Evolutionary conservation across 2,113 vertebrate species (phyloP), one percentile per base, ranked within the genome.

Genomic region (Rutilus rutilus): DNA sequence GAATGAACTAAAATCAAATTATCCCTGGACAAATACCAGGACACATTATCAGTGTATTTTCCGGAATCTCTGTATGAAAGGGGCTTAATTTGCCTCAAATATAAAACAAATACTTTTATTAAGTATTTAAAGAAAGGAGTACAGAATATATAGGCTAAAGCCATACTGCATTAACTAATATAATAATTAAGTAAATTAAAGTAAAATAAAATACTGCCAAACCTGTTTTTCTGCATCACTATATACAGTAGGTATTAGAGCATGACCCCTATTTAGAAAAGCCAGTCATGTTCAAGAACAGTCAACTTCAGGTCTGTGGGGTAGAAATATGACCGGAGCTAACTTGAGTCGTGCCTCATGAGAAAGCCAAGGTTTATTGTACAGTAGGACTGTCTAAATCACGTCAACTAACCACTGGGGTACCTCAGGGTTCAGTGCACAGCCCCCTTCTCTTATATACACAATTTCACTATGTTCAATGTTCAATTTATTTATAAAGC

Each of bases 211-310:
- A 8, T 2, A 8, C 7, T 33, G 30, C 30, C 30, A 33, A 33
- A 33, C 30, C 30, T 33, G 30, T 33, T 33, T 33, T 33, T 3
- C 30, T 3, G 30, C 30, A 33, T 33, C 21, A 47, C 36, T 74
- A n/a, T 47, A 15, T 54, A 54, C 52, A 19, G 5, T 14, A 74
- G 36, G 36, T 45, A 25, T 47, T 14, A 74, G 12, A 45, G 23
- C 71, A 74, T 74, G 42, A 47, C 42, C 12, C 71, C 15, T 67
- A n/a, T 42, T 74, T n/a, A 74, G 21, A 74, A 45, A 74, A 74
- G 9, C 39, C 11, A 45, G 21, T 45, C 71, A 10, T 74, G 65
- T 21, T 21, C 65, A 69, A 33, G 5, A 33, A 57, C 52, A 1
- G 50, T 54, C 7, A 78, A 78, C 15, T 78, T 30, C 3, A 47